Base-by-base conservation (phyloP, 2,888 invertebrate genomes). In the Sisyra terminalis region DNA sequence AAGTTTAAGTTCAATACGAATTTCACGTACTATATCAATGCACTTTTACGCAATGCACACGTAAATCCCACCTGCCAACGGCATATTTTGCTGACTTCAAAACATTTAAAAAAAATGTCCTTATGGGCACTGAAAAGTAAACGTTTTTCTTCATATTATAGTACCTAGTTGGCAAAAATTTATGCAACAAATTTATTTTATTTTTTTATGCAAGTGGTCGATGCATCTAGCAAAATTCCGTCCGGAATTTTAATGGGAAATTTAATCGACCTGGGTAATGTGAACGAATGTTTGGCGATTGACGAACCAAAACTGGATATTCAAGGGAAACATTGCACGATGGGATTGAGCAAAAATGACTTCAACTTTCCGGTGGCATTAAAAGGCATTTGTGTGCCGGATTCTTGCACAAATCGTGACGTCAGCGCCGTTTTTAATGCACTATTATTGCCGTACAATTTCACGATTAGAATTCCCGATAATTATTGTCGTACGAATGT, bases 251-350 rank as follows among this genome's bases (percentile, higher is more conserved):
- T 79, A 14, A 75, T 67, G 50, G 79, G 79, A 8, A 79, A 79
- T 51, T 69, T 70, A 5, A 77, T 78, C 60, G 79, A 79, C 50
- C 71, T 72, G 39, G 79, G 79, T 0, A 78, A 79, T 59, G 78
- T 72, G 51, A 78, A 79, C 58, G 74, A 78, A 53, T 79, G 79
- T 53, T 59, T 79, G 46, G 63, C 63, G 48, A 56, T 71, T 24
- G 17, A 14, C 10, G 17, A 30, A 13, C 40, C 31, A 14, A 5
- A 11, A 29, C 9, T 15, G 16, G 17, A 13, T 16, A 30, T 40
- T 13, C 14, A 17, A 7, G 40, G 40, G 6, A 40, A 75, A 54
- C 79, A 79, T 55, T 79, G 79, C 53, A 65, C 79, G 40, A 71
- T 73, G 3, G 71, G 70, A 10, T 14, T 40, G 31, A 7, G 24